These are phyloP conservation scores for Parazoanthus darwini DNA, from an alignment of 92 coral and sea anemone genomes.

Conservation along the genomic window DNA sequence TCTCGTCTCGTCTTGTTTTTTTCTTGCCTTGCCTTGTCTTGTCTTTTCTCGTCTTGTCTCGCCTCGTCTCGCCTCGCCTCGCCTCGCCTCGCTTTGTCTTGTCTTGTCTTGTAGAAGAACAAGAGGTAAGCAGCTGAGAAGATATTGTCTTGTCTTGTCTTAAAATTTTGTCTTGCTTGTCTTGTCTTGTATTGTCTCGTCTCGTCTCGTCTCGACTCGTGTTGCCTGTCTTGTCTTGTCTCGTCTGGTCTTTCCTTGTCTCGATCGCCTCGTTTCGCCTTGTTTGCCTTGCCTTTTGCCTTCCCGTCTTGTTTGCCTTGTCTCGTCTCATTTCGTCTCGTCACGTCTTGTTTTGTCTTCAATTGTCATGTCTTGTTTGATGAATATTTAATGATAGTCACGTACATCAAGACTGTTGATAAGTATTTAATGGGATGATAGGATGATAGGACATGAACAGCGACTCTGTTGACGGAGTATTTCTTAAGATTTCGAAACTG, in stretches of 20 bases:
- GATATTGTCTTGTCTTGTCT: too few relatives aligned
- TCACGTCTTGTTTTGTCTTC: not conserved
- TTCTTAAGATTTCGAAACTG: too few relatives aligned
- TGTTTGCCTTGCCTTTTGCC: not conserved
- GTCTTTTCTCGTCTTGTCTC: not conserved
- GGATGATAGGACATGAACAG: too few relatives aligned
- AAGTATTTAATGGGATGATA: too few relatives aligned
- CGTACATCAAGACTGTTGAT: too few relatives aligned
- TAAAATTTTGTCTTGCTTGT: not conserved
- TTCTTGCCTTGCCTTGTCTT: not conserved
- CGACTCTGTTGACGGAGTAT: too few relatives aligned
- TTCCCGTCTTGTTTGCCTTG: not conserved
- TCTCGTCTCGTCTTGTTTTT: too few relatives aligned
- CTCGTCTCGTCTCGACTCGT: not conserved
- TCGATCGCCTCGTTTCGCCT: not conserved
- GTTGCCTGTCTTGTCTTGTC: not conserved
- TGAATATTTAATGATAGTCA: too few relatives aligned
- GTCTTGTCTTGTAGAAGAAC: not conserved
- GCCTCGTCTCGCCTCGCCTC: not conserved
- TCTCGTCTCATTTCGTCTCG: not conserved
- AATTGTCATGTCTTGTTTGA: not conserved
- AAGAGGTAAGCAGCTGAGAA: slow-evolving; percentile 6
- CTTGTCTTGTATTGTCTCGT: not conserved
- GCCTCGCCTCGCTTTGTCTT: not conserved
- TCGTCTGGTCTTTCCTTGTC: not conserved